phyloP scores from a whole-genome alignment of 1,140 invertebrate species.

The Drosophila fuyamai region DNA sequence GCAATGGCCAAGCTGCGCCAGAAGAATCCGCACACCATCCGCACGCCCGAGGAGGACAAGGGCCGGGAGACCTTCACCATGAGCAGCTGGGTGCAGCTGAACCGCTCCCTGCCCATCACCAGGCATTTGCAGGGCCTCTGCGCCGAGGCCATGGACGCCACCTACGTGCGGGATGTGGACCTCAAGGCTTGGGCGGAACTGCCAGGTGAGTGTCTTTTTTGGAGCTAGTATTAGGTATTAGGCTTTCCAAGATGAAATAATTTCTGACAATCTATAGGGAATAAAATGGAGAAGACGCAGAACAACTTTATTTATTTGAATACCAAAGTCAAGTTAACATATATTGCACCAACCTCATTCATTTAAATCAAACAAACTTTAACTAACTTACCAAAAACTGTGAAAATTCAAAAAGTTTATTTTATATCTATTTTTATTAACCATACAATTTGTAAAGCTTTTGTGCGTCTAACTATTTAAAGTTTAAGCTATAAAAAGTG shows the following conservation, averaged over 20 bases:
- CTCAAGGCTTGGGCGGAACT: conserved; percentile 90
- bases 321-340: no score
- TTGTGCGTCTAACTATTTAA: conserved; percentile 1
- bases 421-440: no score
- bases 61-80: conserved; percentile 92
- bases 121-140: conserved; percentile 91
- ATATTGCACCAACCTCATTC: no score
- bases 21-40: conserved; percentile 93
- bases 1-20: conserved; percentile 99
- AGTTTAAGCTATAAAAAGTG: background rate
- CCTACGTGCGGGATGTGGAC: conserved; percentile 92
- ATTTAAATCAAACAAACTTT: no score
- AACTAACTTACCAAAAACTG: no score
- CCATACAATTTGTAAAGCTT: no score
- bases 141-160: conserved; percentile 90
- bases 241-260: no score
- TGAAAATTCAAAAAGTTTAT: no score
- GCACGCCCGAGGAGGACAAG: conserved; percentile 95
- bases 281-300: no score
- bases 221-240: no score
- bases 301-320: no score
- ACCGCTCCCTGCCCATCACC: conserved; percentile 89
- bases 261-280: no score
- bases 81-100: conserved; percentile 91
- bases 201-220: conserved; percentile 87